phyloP scores from a whole-genome alignment of 2,888 invertebrate species.

The Acanthopleura granulata region DNA sequence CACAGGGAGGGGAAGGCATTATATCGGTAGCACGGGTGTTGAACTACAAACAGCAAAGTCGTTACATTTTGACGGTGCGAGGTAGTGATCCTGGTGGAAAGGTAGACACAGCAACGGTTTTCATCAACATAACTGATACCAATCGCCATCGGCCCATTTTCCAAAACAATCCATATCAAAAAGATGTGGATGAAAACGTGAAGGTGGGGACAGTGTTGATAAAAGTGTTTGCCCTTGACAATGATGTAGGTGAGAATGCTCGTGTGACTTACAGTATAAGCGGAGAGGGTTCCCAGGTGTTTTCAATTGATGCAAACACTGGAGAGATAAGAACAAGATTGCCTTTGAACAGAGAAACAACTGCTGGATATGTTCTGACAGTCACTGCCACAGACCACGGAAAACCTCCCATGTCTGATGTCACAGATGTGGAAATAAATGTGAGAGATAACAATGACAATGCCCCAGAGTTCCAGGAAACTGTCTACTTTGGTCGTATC shows the following conservation, averaged over 20 bases:
- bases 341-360: constrained; percentile 86
- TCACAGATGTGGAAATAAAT: constrained; percentile 94
- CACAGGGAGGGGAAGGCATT: constrained; percentile 81
- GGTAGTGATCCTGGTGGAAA: constrained; percentile 92
- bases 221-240: constrained; percentile 91
- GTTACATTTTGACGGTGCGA: constrained; percentile 76
- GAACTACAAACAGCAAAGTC: constrained; percentile 91
- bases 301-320: constrained; percentile 91
- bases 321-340: constrained; percentile 93
- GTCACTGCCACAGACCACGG: constrained; percentile 96
- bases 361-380: constrained; percentile 82
- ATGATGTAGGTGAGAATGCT: constrained; percentile 95
- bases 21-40: constrained; percentile 88
- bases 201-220: constrained; percentile 91
- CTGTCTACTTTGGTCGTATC: constrained; percentile 87
- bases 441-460: constrained; percentile 98
- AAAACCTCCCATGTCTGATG: constrained; percentile 89
- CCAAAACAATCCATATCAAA: constrained; percentile 91
- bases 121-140: constrained; percentile 93
- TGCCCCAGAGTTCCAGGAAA: constrained; percentile 83
- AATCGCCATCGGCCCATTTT: constrained; percentile 95
- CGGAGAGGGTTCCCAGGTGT: constrained; percentile 70
- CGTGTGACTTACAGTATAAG: constrained; percentile 72
- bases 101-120: constrained; percentile 88
- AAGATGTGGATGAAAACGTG: constrained; percentile 91